phyloP scores from a whole-genome alignment of 2,113 vertebrate species.

The Reinhardtius hippoglossoides region DNA sequence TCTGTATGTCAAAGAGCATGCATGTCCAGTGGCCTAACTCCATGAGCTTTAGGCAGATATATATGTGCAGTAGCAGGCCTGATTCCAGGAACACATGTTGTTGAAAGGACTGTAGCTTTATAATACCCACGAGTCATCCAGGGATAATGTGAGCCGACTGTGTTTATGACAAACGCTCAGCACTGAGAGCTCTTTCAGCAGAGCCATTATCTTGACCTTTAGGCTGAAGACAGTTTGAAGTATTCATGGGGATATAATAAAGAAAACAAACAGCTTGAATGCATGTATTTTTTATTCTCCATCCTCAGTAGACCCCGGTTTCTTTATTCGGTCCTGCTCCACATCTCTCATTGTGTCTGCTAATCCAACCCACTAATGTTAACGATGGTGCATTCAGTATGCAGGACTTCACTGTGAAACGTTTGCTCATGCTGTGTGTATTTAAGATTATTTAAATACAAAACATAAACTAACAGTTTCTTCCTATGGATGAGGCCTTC shows the following conservation, averaged over 20 bases:
- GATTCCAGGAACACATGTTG: conserved; percentile 67
- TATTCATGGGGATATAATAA: conserved; percentile 1
- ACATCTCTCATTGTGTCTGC: not conserved
- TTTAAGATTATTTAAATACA: conserved; percentile 2
- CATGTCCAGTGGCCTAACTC: conserved; percentile 35
- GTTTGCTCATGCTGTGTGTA: not conserved
- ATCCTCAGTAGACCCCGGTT: not conserved
- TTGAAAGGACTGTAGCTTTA: conserved; percentile 40
- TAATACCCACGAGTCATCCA: conserved; percentile 48
- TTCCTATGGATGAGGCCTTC: not conserved
- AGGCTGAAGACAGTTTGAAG: conserved; percentile 7
- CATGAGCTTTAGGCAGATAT: conserved; percentile 11
- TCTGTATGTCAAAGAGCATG: conserved; percentile 18
- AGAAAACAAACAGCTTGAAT: conserved; percentile 4
- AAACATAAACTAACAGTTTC: not conserved
- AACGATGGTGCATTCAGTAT: conserved; percentile 15
- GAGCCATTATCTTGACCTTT: conserved; percentile 32
- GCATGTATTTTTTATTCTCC: not conserved
- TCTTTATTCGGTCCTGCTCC: not conserved
- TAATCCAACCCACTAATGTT: not conserved
- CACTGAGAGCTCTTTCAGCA: conserved; percentile 17
- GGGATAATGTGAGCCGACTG: conserved; percentile 31
- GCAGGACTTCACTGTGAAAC: not conserved
- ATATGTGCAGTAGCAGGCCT: conserved; percentile 27
- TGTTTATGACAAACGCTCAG: conserved; percentile 34